Evolutionary conservation across 1,140 invertebrate species (phyloP).

Genomic region (Nymphalis io): DNA sequence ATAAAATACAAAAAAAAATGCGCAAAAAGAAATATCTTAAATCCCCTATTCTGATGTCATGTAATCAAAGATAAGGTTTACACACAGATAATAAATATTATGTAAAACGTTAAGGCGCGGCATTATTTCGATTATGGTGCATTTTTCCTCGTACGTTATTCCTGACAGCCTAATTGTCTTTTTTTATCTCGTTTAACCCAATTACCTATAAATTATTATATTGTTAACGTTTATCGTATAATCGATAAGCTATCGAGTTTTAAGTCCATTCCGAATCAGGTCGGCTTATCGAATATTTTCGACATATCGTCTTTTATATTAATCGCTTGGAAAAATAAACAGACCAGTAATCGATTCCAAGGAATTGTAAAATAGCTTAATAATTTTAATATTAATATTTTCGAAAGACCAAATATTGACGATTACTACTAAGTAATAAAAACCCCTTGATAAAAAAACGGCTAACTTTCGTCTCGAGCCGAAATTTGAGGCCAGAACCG

Average conservation of each 20-base stretch:
- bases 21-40: background rate
- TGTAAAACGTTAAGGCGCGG: slow-evolving; percentile 23
- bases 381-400: background rate
- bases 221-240: slow-evolving; percentile 39
- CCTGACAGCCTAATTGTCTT: background rate
- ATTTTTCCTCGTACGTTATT: background rate
- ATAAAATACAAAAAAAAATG: too few species aligned
- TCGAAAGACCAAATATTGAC: too few species aligned
- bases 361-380: slow-evolving; percentile 11
- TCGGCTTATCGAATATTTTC: slow-evolving; percentile 39
- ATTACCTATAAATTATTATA: slow-evolving; percentile 65
- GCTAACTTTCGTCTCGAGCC: too few species aligned
- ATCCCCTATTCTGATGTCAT: background rate
- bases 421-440: too few species aligned
- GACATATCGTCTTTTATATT: slow-evolving; percentile 32
- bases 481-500: too few species aligned
- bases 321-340: slow-evolving; percentile 13
- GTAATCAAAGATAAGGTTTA: background rate
- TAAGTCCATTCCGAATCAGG: slow-evolving; percentile 43
- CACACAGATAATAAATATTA: slow-evolving; percentile 10
- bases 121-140: background rate
- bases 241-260: slow-evolving; percentile 32
- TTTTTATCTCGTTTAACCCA: slow-evolving; percentile 48
- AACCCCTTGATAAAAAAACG: too few species aligned
- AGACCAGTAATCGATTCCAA: background rate